Conservation (phyloP, 1,140 invertebrate genomes). For the Trichonephila clavipes region DNA sequence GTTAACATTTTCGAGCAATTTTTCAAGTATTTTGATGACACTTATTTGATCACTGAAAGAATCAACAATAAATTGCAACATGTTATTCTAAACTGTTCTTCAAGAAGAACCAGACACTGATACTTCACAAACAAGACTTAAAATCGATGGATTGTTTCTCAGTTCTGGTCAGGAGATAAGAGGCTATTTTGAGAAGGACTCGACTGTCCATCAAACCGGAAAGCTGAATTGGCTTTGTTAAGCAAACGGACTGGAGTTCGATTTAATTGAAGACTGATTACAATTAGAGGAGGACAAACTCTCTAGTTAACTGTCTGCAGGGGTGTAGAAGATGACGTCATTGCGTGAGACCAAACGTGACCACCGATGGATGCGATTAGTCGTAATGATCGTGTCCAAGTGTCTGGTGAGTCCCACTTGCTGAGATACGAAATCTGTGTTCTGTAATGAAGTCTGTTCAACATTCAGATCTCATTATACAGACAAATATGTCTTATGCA, state of each 20-base stretch:
- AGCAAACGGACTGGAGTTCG: background rate
- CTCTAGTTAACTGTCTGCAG: background rate
- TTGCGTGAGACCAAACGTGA: background rate
- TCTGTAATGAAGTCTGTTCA: background rate
- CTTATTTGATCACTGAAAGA: too few species aligned
- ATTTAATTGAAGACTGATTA: constrained; percentile 32
- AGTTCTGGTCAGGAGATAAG: background rate
- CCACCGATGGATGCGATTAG: background rate
- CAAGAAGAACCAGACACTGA: too few species aligned
- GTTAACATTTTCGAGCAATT: too few species aligned
- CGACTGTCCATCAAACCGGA: background rate
- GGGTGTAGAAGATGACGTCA: background rate
- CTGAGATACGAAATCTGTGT: background rate
- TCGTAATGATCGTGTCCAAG: constrained; percentile 2
- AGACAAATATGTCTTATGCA: too few species aligned
- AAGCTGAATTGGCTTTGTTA: background rate
- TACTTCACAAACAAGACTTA: too few species aligned
- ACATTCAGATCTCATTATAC: too few species aligned
- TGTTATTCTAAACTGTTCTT: too few species aligned
- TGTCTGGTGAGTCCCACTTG: background rate
- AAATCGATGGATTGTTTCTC: too few species aligned
- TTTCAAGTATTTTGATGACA: too few species aligned
- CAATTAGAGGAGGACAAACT: background rate
- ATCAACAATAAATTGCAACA: too few species aligned
- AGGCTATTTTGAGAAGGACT: background rate